These are phyloP conservation scores for Hipparchia semele DNA, from an alignment of 2,888 invertebrate species.

Conservation along the genomic window DNA sequence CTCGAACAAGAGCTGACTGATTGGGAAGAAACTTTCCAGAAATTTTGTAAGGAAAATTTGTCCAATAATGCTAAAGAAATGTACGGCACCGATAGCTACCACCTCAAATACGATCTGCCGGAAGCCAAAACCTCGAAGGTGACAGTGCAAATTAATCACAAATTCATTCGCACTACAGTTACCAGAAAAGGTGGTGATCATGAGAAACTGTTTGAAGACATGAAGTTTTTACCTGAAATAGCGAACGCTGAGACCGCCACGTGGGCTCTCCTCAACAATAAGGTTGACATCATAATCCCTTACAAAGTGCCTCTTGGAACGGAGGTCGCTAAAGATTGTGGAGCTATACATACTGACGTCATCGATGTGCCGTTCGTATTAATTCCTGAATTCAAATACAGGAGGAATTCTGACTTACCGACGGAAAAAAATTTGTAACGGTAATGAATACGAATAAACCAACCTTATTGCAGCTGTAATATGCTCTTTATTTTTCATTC, in stretches of 20 bases:
- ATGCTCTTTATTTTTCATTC: no score
- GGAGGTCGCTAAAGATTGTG: background rate
- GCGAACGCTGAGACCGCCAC: background rate
- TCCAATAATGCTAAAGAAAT: background rate
- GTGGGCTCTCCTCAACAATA: background rate
- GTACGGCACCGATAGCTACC: background rate
- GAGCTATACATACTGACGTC: background rate
- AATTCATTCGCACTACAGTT: background rate
- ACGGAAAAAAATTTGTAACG: no score
- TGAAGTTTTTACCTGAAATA: slow-evolving; percentile 18
- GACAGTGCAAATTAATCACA: slow-evolving; percentile 1
- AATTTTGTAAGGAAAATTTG: background rate
- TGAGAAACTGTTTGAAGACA: background rate
- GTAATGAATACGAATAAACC: no score
- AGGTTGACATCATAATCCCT: slow-evolving; percentile 6
- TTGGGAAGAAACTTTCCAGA: background rate
- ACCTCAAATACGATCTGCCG: background rate
- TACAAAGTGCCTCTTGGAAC: slow-evolving; percentile 13
- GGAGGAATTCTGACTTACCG: no score
- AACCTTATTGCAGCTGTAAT: no score
- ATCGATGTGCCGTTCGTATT: background rate
- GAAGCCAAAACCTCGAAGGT: background rate
- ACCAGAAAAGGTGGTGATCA: background rate
- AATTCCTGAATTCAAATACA: no score
- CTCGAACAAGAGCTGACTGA: background rate